phyloP scores from a whole-genome alignment of 2,888 invertebrate genomes.

The Cyclophora albipunctata region DNA sequence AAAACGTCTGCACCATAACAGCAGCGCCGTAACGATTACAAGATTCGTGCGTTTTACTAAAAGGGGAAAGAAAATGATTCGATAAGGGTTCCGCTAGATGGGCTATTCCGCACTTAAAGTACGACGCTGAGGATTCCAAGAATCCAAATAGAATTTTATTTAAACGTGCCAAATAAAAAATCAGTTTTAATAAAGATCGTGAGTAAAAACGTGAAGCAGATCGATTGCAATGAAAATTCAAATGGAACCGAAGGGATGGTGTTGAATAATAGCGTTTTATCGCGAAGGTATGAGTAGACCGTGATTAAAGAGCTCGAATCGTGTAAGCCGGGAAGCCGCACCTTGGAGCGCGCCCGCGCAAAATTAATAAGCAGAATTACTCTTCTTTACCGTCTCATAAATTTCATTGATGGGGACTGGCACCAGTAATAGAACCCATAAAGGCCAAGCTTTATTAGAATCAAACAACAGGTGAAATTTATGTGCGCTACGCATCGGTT shows the following conservation, averaged over 20 bases:
- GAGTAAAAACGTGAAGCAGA: constrained; percentile 9
- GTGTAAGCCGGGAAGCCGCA: constrained; percentile 55
- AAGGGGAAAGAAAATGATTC: constrained; percentile 42
- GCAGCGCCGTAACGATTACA: constrained; percentile 13
- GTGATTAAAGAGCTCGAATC: constrained; percentile 52
- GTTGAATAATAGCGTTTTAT: constrained; percentile 37
- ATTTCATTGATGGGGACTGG: constrained; percentile 62
- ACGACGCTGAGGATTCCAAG: constrained; percentile 30
- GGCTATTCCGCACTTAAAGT: constrained; percentile 37
- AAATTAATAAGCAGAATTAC: constrained; percentile 70
- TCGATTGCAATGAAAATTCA: constrained; percentile 24
- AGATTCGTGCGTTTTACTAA: constrained; percentile 22
- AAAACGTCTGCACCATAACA: constrained; percentile 4
- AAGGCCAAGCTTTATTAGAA: constrained; percentile 54
- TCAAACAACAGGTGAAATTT: constrained; percentile 46
- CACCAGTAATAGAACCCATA: constrained; percentile 54
- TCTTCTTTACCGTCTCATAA: constrained; percentile 63
- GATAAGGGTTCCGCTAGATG: constrained; percentile 41
- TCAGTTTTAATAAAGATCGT: constrained; percentile 17
- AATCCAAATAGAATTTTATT: constrained; percentile 31
- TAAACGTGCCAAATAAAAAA: constrained; percentile 23
- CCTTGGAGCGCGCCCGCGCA: constrained; percentile 45
- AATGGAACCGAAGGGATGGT: constrained; percentile 26
- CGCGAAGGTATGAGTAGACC: constrained; percentile 16
- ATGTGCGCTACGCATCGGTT: constrained; percentile 14